These are phyloP conservation scores for Fratercula arctica DNA, from an alignment of 2,797 vertebrate species.

Conservation along the genomic window DNA sequence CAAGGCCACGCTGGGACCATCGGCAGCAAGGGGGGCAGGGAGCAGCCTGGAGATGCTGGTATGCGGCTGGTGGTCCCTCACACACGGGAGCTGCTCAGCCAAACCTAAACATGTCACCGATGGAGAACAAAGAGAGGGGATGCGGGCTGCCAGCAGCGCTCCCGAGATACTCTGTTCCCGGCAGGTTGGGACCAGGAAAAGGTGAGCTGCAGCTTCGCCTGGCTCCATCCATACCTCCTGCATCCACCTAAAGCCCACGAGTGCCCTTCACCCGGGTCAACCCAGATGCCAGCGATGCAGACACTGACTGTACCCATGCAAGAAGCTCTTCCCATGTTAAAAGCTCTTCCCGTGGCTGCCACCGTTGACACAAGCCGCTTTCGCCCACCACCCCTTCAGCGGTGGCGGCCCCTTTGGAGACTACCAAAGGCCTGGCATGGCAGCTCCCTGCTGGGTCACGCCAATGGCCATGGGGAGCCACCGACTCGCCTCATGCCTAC, in stretches of 20 bases:
- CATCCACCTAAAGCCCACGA: not conserved
- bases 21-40: rapidly evolving
- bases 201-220: rapidly evolving
- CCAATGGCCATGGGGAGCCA: rapidly evolving
- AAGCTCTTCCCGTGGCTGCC: rapidly evolving
- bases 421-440: rapidly evolving
- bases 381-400: rapidly evolving
- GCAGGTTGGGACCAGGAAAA: rapidly evolving
- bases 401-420: rapidly evolving
- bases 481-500: rapidly evolving
- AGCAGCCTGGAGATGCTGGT: rapidly evolving
- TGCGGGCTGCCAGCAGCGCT: rapidly evolving
- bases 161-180: not conserved
- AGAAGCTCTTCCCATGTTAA: rapidly evolving
- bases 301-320: rapidly evolving
- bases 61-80: not conserved
- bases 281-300: not conserved
- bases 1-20: not conserved
- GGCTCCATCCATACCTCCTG: not conserved
- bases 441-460: rapidly evolving
- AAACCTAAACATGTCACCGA: rapidly evolving
- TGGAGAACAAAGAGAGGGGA: constrained; percentile 44
- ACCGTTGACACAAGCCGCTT: rapidly evolving
- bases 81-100: rapidly evolving
- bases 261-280: not conserved